Percentiles rank a stretch among this genome's conserved stretches.
Conservation (phyloP, 1,140 invertebrate species). For the Adelges cooleyi region DNA sequence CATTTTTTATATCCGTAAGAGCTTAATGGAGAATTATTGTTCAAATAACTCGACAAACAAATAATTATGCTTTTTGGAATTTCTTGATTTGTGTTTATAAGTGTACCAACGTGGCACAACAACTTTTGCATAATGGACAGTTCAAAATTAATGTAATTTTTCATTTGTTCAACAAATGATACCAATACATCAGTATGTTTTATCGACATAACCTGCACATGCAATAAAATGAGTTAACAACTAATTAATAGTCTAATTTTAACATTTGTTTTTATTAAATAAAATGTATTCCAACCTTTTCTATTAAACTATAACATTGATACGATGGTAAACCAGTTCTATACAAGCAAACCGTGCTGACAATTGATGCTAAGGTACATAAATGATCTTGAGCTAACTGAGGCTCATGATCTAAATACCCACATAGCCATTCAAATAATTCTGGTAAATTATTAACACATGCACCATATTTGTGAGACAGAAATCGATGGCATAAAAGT, state of each 20-base stretch:
- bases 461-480: not conserved
- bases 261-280: too few relatives aligned
- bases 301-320: constrained; percentile 1
- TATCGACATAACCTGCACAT: constrained; percentile 2
- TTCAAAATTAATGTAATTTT: constrained; percentile 11
- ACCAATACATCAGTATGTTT: constrained; percentile 12
- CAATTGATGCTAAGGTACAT: constrained; percentile 4
- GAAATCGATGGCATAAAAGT: not conserved
- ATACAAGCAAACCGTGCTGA: constrained; percentile 13
- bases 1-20: constrained; percentile 1
- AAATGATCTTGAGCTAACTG: constrained; percentile 1
- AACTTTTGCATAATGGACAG: not conserved
- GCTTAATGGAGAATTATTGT: not conserved
- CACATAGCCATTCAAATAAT: not conserved
- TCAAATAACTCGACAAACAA: constrained; percentile 12
- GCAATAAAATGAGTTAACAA: not conserved
- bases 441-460: constrained; percentile 13
- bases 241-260: not conserved
- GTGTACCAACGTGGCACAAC: not conserved
- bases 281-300: not conserved
- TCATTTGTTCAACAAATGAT: constrained; percentile 22
- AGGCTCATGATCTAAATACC: not conserved
- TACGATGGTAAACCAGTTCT: constrained; percentile 7
- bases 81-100: constrained; percentile 11
- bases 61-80: not conserved